Percentiles rank a stretch among this genome's conserved stretches.
phyloP scores from a whole-genome alignment of 2,797 vertebrate species.

The Ispidina picta region DNA sequence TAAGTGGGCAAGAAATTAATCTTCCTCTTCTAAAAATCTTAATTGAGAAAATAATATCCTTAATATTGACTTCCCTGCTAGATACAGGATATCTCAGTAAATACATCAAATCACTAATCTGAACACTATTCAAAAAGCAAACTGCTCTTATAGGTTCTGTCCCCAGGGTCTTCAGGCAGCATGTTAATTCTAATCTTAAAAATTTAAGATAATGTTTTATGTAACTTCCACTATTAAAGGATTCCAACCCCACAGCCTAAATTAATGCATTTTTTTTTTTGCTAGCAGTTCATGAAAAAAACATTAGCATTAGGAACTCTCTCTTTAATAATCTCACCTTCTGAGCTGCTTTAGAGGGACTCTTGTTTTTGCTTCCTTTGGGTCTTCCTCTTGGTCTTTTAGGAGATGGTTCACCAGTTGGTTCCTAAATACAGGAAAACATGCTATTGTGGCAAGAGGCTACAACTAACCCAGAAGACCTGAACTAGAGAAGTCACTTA shows the following conservation, averaged over 20 bases:
- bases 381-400: slow-evolving; percentile 96
- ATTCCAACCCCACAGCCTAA: slow-evolving; percentile 5
- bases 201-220: background rate
- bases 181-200: background rate
- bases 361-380: slow-evolving; percentile 98
- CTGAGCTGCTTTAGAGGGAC: slow-evolving; percentile 93
- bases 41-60: slow-evolving; percentile 12
- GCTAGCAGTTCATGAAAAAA: background rate
- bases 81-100: slow-evolving; percentile 1
- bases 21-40: slow-evolving; percentile 40
- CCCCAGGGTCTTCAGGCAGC: background rate
- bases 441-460: slow-evolving; percentile 72
- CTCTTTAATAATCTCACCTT: slow-evolving; percentile 85
- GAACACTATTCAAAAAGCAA: background rate
- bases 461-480: slow-evolving; percentile 42
- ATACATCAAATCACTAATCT: background rate
- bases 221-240: slow-evolving; percentile 21
- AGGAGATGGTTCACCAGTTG: slow-evolving; percentile 91
- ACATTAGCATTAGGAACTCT: slow-evolving; percentile 8
- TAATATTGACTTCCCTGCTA: slow-evolving; percentile 2
- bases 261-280: background rate
- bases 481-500: background rate
- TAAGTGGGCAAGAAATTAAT: slow-evolving; percentile 51
- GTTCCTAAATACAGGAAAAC: slow-evolving; percentile 85
- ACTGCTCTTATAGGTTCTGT: background rate